Evolutionary conservation across 2,888 invertebrate species (phyloP).

Genomic region (Mechanitis messenoides): DNA sequence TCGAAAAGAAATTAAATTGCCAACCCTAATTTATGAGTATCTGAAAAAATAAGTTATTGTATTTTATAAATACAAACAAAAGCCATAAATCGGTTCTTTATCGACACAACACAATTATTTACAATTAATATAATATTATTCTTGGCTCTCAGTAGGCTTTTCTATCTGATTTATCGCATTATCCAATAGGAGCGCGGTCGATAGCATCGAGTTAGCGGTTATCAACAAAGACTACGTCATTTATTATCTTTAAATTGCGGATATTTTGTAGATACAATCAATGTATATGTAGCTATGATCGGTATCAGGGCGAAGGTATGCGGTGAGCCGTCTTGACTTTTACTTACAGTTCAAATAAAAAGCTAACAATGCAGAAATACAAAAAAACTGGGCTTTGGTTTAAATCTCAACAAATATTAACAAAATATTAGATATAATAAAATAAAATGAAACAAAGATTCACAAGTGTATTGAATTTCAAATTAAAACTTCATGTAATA

Average conservation of each 20-base stretch:
- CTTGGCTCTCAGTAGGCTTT: conserved; percentile 18
- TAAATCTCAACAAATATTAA: too few species aligned
- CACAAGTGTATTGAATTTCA: conserved; percentile 45
- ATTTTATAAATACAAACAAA: background rate
- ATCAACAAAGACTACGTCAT: conserved; percentile 32
- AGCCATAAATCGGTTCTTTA: conserved; percentile 14
- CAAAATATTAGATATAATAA: conserved; percentile 4
- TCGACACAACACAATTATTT: conserved; percentile 19
- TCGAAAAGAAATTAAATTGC: too few species aligned
- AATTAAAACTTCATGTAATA: conserved; percentile 68
- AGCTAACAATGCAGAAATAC: too few species aligned
- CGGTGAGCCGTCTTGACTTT: too few species aligned
- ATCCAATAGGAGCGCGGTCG: conserved; percentile 25
- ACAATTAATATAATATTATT: conserved; percentile 24
- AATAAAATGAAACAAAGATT: conserved; percentile 27
- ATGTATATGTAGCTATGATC: too few species aligned
- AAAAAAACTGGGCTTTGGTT: too few species aligned
- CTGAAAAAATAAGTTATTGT: too few species aligned
- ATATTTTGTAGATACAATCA: conserved; percentile 1
- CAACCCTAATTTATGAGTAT: too few species aligned
- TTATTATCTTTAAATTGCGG: conserved; percentile 25
- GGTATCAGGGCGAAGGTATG: too few species aligned
- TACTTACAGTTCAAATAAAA: too few species aligned
- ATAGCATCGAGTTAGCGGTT: conserved; percentile 34
- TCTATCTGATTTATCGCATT: conserved; percentile 16